Evolutionary conservation across 2,888 invertebrate species (phyloP), one percentile per base, ranked within the genome.

Genomic region (Scaptomyza reducta): DNA sequence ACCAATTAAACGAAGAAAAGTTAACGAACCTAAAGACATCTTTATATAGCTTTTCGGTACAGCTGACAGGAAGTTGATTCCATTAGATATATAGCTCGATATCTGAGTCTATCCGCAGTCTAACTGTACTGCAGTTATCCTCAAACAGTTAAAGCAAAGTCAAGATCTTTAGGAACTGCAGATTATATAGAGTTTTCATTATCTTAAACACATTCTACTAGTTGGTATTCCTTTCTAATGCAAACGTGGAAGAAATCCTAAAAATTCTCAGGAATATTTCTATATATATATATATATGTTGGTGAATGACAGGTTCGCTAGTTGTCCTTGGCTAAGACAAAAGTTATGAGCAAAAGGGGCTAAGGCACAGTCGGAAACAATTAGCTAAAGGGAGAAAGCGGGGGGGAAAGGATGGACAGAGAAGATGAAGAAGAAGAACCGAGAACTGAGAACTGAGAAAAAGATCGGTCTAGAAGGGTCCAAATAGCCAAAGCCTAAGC

Each of bases 331-430:
- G 42, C 25, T 18, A 40, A 16, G 40, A 16, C 16, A 40, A 38
- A 27, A 57, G 53, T 49, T 54, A 54, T 49, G 63, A 59, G 45
- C 38, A 14, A 40, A 40, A 40, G 40, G 10, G 40, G 9, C 16
- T 16, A 16, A 40, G 49, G 16, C 35, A 14, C 18, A 64, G 70
- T 79, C 86, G 80, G 80, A 85, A 80, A 85, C 86, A 78, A 80
- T 80, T 80, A 80, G 76, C 79, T 22, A 33, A 46, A 44, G 46
- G 46, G 45, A 60, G 7, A 38, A 6, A 38, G n/a, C 14, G 14
- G 16, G 16, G 4, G 9, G 1, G 38, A 47, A 41, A 33, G 18
- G 11, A 22, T 1, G 3, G 22, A 18, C 18, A 33, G 31, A 47
- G 10, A n/a, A n/a, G n/a, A n/a, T 13, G 5, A 3, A 29, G 7